Evolutionary conservation across 2,888 invertebrate species (phyloP).

Genomic region (Phoronis australis): DNA sequence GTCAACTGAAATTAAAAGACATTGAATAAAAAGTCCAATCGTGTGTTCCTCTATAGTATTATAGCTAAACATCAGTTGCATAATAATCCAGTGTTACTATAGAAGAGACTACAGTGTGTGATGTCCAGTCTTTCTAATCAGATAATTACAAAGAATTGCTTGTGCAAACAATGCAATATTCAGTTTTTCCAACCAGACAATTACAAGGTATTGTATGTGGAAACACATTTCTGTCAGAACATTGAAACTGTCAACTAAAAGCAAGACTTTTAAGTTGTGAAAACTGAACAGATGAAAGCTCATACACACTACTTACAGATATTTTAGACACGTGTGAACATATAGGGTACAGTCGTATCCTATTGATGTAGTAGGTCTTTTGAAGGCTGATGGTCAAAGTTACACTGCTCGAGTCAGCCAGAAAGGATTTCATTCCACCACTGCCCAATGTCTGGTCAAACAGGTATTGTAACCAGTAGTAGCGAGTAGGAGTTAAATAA

Average conservation of each 20-base stretch:
- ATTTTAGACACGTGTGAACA: conserved; percentile 15
- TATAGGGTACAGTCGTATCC: conserved; percentile 22
- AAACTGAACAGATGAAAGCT: too few species aligned
- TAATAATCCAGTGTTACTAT: too few species aligned
- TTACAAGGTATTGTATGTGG: too few species aligned
- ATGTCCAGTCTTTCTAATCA: too few species aligned
- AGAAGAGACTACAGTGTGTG: too few species aligned
- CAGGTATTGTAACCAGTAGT: conserved; percentile 17
- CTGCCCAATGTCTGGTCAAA: conserved; percentile 25
- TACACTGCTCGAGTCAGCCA: conserved; percentile 12
- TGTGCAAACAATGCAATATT: too few species aligned
- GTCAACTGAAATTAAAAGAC: conserved; percentile 18
- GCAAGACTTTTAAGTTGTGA: too few species aligned
- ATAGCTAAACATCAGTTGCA: neutral
- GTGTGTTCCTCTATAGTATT: neutral
- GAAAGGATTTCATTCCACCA: conserved; percentile 12
- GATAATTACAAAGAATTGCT: too few species aligned
- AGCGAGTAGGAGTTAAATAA: conserved; percentile 3
- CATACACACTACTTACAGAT: too few species aligned
- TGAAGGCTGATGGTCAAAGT: conserved; percentile 20
- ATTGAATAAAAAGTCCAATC: neutral
- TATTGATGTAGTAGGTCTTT: conserved; percentile 20
- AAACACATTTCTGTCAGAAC: too few species aligned
- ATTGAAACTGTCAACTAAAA: too few species aligned
- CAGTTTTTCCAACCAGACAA: too few species aligned